Percentiles rank a stretch among this genome's conserved stretches.
phyloP scores from a whole-genome alignment of 2,113 vertebrate species.

The Strix uralensis region DNA sequence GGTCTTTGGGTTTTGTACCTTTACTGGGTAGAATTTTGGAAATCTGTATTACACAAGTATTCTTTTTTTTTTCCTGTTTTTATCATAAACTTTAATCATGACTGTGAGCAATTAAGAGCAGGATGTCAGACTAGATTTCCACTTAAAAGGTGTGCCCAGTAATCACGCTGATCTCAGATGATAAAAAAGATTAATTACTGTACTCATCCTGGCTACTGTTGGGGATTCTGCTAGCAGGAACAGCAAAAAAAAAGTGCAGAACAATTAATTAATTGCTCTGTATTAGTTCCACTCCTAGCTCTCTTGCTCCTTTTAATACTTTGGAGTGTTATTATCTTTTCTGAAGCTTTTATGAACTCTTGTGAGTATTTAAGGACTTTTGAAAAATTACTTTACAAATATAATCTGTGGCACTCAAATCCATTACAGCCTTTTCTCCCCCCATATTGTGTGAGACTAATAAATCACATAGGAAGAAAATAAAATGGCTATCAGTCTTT shows the following conservation, averaged over 20 bases:
- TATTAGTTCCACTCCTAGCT: not conserved
- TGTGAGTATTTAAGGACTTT: not conserved
- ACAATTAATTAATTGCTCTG: constrained; percentile 1
- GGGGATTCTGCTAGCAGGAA: not conserved
- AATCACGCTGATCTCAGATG: not conserved
- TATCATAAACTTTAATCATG: not conserved
- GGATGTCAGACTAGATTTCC: constrained; percentile 12
- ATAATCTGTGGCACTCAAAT: not conserved
- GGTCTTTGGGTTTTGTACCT: not conserved
- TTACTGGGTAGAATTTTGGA: not conserved
- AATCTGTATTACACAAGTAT: not conserved
- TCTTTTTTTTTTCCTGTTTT: not conserved
- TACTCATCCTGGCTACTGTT: not conserved
- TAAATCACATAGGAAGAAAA: not conserved
- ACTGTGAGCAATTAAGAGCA: not conserved
- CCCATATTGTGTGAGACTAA: not conserved
- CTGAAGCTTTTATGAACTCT: constrained; percentile 1
- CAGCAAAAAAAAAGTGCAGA: not conserved
- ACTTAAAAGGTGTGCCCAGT: not conserved
- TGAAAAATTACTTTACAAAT: constrained; percentile 4
- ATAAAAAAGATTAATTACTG: constrained; percentile 35
- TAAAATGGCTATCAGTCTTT: not conserved
- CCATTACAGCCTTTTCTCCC: not conserved
- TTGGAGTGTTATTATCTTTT: not conserved
- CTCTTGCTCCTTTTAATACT: not conserved